Conservation (phyloP, 2,113 vertebrate genomes). For the Drymodes brunneopygia region DNA sequence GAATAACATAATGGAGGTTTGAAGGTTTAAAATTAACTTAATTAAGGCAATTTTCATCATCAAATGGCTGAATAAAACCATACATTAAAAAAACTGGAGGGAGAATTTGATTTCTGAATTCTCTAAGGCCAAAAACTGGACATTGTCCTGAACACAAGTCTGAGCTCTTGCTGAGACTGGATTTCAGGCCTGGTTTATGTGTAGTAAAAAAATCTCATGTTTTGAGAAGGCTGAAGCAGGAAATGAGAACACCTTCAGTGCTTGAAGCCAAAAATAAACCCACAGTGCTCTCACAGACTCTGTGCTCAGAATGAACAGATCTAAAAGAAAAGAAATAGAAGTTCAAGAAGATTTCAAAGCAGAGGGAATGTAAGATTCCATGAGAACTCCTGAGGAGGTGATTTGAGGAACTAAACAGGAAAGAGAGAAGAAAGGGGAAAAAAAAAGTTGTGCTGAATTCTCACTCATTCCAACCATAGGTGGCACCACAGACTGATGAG, state of each 20-base stretch:
- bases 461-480: constrained; percentile 2
- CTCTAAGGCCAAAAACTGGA: background rate
- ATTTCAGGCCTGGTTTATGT: background rate
- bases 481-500: constrained; percentile 30
- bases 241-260: background rate
- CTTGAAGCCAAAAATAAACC: background rate
- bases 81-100: accelerated
- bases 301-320: background rate
- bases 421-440: background rate
- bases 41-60: background rate
- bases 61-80: background rate
- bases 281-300: background rate
- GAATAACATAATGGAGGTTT: background rate
- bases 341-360: background rate
- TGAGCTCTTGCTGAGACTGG: background rate
- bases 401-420: background rate
- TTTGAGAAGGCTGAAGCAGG: background rate
- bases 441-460: background rate
- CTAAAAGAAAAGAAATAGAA: background rate
- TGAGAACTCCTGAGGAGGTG: background rate
- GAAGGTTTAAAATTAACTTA: background rate
- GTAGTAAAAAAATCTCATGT: accelerated
- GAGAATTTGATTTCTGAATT: background rate
- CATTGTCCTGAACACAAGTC: background rate
- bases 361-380: background rate